Evolutionary conservation across 2,888 invertebrate genomes (phyloP), one percentile per base, ranked within the genome.

Genomic region (Priocnemis perturbator): DNA sequence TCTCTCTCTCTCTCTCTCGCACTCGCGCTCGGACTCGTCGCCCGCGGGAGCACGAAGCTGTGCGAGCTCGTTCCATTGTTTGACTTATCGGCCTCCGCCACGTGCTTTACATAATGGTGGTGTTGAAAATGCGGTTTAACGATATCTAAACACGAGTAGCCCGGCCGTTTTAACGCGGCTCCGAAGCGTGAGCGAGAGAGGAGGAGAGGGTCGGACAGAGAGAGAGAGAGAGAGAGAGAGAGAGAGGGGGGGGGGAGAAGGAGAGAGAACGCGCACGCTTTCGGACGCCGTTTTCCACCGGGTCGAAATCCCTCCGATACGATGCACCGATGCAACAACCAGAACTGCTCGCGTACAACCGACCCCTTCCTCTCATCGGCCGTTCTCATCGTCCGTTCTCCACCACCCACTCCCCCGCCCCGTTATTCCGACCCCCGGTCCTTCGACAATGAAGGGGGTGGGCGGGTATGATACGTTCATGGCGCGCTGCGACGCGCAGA

Each of bases 91-190:
- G 82, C 66, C 74, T 79, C 78, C 69, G 77, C 87, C 87, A 88
- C 87, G 87, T 87, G 87, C 85, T 84, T 84, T 82, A 83, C 79
- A 86, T 88, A 88, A 88, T 87, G 82, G 83, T 76, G 79, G 78
- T 82, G 86, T 86, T 84, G 86, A 87, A 88, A 88, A 86, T 84
- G 87, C 84, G 85, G 86, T 86, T 86, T 84, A 85, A 85, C 86
- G 85, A 88, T 88, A 86, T 86, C 85, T 86, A 86, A 86, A 87
- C 87, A 85, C 81, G 83, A 83, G 85, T 85, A 78, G 69, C 76
- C 77, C 78, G 81, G 79, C 77, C 82, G 78, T 78, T 78, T 81
- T 76, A 75, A 71, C 76, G 71, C 60, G 73, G 69, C 64, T n/a
- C 37, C 37, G 37, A 37, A 50, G 48, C 37, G 21, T 52, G 58